Conservation (phyloP, 2,113 vertebrate genomes). For the Canis aureus region DNA sequence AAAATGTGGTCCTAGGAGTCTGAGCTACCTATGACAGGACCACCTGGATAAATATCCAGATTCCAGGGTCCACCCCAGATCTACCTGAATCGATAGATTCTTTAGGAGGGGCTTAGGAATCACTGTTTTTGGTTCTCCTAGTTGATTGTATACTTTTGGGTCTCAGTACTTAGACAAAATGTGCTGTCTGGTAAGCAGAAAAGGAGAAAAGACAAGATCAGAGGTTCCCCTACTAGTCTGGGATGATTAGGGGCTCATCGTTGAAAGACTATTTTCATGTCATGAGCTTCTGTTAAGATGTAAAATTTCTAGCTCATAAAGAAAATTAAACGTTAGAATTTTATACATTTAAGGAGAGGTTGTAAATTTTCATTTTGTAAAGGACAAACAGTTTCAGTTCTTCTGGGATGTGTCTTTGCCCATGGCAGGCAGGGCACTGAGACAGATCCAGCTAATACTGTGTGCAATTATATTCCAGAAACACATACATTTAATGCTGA, state of each 20-base stretch:
- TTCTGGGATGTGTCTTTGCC: background rate
- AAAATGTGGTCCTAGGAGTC: background rate
- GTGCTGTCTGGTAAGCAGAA: background rate
- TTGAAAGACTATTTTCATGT: background rate
- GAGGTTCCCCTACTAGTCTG: background rate
- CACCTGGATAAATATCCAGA: background rate
- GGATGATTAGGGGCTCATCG: background rate
- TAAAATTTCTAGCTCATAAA: background rate
- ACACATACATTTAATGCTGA: background rate
- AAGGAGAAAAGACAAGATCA: background rate
- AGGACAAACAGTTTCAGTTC: background rate
- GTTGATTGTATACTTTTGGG: background rate
- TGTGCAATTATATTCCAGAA: background rate
- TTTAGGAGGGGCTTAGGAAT: background rate
- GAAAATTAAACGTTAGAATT: background rate
- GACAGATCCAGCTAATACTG: background rate
- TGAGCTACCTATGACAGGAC: background rate
- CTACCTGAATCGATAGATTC: background rate
- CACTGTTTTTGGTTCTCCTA: background rate
- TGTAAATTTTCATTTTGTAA: conserved; percentile 24
- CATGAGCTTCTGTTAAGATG: background rate
- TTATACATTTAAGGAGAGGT: background rate
- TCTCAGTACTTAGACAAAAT: background rate
- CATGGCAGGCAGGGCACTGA: background rate
- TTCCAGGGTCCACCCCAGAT: background rate